phyloP scores from a whole-genome alignment of 2,888 invertebrate genomes.

The Venustoraphidia nigricollis region DNA sequence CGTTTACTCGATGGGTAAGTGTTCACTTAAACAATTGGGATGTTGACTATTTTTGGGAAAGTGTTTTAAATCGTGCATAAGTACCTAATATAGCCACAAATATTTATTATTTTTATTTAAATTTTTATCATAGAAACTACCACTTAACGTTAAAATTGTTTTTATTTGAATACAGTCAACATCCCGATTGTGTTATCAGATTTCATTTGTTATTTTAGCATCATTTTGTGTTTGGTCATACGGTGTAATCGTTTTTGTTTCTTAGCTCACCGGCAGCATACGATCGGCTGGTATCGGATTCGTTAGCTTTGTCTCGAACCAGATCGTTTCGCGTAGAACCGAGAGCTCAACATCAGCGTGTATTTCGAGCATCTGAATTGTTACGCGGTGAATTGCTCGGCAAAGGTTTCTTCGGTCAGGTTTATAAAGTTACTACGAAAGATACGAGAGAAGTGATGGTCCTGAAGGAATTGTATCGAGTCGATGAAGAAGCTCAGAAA shows the following conservation, averaged over 20 bases:
- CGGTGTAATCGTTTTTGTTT: slow-evolving; percentile 2
- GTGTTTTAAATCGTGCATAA: too few species aligned
- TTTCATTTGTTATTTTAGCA: too few species aligned
- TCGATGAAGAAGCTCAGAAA: slow-evolving; percentile 87
- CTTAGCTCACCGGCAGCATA: slow-evolving; percentile 25
- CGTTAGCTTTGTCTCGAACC: slow-evolving; percentile 60
- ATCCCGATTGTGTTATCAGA: too few species aligned
- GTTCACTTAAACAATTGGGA: too few species aligned
- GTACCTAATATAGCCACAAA: too few species aligned
- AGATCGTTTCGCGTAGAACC: slow-evolving; percentile 72
- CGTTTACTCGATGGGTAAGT: slow-evolving; percentile 59
- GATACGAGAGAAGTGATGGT: slow-evolving; percentile 90
- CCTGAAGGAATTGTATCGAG: slow-evolving; percentile 74
- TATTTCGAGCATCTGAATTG: slow-evolving; percentile 83
- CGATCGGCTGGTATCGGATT: slow-evolving; percentile 18
- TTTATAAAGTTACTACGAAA: slow-evolving; percentile 79
- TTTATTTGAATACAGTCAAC: too few species aligned
- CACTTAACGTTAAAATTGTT: too few species aligned
- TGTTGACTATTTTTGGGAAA: too few species aligned
- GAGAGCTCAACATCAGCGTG: slow-evolving; percentile 42
- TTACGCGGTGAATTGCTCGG: slow-evolving; percentile 79
- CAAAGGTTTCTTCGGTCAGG: slow-evolving; percentile 89
- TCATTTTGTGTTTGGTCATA: too few species aligned
- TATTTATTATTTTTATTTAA: too few species aligned
- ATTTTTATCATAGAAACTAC: too few species aligned